Base-by-base conservation (phyloP, 2,797 vertebrate genomes). In the Chelidonichthys spinosus region DNA sequence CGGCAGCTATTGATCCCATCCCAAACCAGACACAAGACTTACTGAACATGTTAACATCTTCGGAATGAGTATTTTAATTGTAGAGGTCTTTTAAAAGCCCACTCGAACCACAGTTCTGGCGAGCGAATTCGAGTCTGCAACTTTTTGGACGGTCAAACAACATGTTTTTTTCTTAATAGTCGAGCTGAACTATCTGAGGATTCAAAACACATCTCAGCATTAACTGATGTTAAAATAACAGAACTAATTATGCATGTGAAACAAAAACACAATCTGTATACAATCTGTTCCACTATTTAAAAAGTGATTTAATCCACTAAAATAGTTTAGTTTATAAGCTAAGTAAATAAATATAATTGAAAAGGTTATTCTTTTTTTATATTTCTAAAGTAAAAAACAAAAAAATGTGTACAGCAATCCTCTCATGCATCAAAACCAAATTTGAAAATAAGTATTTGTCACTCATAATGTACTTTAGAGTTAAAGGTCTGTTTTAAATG, bases 1-100 rank as follows among this genome's bases (percentile, higher is more conserved):
- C 91, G 91, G 89, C 92, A 94, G 91, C 84, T 94, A 94, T 94
- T 92, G 91, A 95, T 93, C 85, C 83, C 52, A 84, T 83, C 80
- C 84, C 89, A 87, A 92, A 91, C 78, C 89, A 93, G 88, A 88
- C 86, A 81, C 80, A 81, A 90, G 85, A 87, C 86, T 83, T 83
- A 87, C 87, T 81, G 87, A 93, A 94, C 88, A 89, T 90, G 91
- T 92, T 93, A 93, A 93, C 89, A 92, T 87, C 82, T 85, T 85
- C 36, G 59, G 67, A 87, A 89, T 85, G 72, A 81, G 70, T 87
- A 87, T 93, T 92, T 92, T 93, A 93, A 94, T 91, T 92, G 86
- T 87, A 74, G 72, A 79, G 69, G 63, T 87, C 86, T 93, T 89
- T 88, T 68, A 68, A 87, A 88, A 83, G 43, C 74, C 74, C 68